These are phyloP conservation scores for Sitta carolinensis DNA, from an alignment of 2,797 vertebrate genomes.

Conservation along the genomic window DNA sequence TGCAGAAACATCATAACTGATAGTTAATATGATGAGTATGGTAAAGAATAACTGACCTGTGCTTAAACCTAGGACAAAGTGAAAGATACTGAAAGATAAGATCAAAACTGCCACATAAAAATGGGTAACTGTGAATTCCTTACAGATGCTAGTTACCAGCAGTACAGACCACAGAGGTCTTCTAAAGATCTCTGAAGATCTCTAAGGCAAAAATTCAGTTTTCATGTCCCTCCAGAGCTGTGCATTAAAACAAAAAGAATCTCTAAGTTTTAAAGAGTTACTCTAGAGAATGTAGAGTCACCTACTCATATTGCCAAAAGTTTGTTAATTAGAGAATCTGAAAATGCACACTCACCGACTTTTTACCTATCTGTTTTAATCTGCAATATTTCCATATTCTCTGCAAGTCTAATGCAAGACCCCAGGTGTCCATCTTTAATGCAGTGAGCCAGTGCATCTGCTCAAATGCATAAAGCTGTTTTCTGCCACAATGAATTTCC, in stretches of 20 bases:
- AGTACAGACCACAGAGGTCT: not conserved
- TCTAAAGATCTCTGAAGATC: not conserved
- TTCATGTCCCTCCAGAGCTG: not conserved
- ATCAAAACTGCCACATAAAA: not conserved
- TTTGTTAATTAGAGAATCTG: not conserved
- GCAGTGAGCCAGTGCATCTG: not conserved
- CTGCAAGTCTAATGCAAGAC: not conserved
- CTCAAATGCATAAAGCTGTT: conserved; percentile 23
- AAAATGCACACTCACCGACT: not conserved
- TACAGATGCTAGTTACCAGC: not conserved
- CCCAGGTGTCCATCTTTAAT: not conserved
- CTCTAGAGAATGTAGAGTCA: not conserved
- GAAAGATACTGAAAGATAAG: not conserved
- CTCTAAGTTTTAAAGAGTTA: not conserved
- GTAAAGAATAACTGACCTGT: not conserved
- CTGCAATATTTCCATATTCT: not conserved
- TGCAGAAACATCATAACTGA: not conserved
- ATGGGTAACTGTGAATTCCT: not conserved
- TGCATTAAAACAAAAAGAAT: not conserved
- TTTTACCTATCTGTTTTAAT: not conserved
- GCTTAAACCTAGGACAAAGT: not conserved
- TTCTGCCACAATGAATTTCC: conserved; percentile 25
- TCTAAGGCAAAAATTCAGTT: not conserved
- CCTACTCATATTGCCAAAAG: not conserved
- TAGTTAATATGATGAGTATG: not conserved